A percentile compares a stretch with the other conserved stretches of the same genome.
phyloP scores from a whole-genome alignment of 2,888 invertebrate genomes.

The Neoascia interrupta region DNA sequence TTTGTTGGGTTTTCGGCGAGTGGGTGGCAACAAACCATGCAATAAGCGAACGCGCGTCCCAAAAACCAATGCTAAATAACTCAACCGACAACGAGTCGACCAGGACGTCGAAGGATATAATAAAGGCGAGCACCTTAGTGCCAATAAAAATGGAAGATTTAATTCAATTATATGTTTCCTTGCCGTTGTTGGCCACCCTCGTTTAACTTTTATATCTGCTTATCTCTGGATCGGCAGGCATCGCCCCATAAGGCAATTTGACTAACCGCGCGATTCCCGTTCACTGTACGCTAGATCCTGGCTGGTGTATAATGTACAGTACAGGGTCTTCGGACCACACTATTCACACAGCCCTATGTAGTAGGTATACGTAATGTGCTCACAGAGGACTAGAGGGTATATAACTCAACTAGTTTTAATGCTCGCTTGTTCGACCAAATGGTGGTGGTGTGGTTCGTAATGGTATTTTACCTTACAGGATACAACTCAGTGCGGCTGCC shows the following conservation, averaged over 20 bases:
- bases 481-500: not conserved
- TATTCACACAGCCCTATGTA: constrained; percentile 9
- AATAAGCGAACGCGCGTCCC: constrained; percentile 14
- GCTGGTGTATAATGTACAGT: too few relatives aligned
- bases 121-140: constrained; percentile 67
- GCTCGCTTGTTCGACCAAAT: constrained; percentile 55
- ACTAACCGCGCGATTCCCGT: constrained; percentile 59
- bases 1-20: not conserved
- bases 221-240: constrained; percentile 64
- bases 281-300: constrained; percentile 12
- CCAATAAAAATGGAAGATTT: constrained; percentile 69
- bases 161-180: constrained; percentile 67
- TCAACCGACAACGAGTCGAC: constrained; percentile 23
- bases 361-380: constrained; percentile 33
- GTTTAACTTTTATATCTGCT: constrained; percentile 67
- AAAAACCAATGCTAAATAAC: constrained; percentile 30
- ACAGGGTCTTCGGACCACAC: constrained; percentile 9
- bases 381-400: constrained; percentile 14
- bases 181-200: constrained; percentile 55
- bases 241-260: constrained; percentile 51
- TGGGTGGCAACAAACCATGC: constrained; percentile 20
- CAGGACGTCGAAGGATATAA: constrained; percentile 45
- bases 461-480: constrained; percentile 47
- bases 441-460: constrained; percentile 15
- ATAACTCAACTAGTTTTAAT: constrained; percentile 67